Conservation (phyloP, 2,888 invertebrate species). For the Athalia cordata region DNA sequence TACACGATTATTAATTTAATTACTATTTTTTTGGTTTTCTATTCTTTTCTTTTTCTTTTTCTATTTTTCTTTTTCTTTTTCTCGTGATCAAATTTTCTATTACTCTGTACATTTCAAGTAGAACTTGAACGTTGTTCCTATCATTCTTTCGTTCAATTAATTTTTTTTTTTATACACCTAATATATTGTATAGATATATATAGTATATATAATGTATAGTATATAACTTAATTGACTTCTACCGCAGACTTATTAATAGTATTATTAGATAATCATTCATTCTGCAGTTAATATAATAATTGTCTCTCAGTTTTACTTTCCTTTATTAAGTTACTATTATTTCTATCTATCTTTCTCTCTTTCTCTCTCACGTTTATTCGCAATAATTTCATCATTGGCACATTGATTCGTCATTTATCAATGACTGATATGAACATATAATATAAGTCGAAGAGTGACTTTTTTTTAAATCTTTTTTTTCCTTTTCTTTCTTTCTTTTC, state of each 20-base stretch:
- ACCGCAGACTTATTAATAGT: neutral
- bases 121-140: no score
- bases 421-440: conserved; percentile 35
- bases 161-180: no score
- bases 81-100: no score
- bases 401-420: conserved; percentile 12
- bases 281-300: neutral
- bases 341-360: conserved; percentile 23
- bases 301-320: conserved; percentile 9
- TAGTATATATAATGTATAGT: neutral
- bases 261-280: neutral
- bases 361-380: conserved; percentile 5
- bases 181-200: neutral
- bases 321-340: neutral
- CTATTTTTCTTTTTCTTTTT: no score
- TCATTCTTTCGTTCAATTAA: no score
- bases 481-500: no score
- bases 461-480: neutral
- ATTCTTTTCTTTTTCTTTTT: no score
- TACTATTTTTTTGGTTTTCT: no score
- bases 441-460: conserved; percentile 30
- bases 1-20: neutral
- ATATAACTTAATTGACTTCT: conserved; percentile 37
- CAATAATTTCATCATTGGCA: conserved; percentile 22
- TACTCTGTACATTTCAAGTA: no score